A percentile compares a stretch with the other conserved stretches of the same genome.
Evolutionary conservation across 2,888 invertebrate species (phyloP).

Genomic region (Syritta pipiens): DNA sequence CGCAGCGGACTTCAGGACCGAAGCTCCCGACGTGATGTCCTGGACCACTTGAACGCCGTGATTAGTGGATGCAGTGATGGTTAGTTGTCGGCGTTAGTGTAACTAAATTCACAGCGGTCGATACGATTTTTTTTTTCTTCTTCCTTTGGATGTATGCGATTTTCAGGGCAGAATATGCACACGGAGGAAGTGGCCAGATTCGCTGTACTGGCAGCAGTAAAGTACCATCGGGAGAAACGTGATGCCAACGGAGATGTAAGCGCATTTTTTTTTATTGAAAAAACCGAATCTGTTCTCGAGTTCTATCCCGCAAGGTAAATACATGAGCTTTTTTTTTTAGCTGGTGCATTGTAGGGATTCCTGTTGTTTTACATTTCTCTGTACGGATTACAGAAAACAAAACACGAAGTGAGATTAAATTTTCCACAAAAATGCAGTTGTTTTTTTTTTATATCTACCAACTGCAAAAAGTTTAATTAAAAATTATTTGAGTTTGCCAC

Average conservation of each 20-base stretch:
- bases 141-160: no score
- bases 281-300: no score
- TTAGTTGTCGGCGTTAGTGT: constrained; percentile 56
- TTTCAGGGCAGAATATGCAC: constrained; percentile 76
- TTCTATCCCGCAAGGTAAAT: no score
- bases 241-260: constrained; percentile 75
- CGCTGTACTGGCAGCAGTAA: constrained; percentile 77
- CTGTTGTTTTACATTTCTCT: no score
- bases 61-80: constrained; percentile 85
- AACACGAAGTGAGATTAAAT: no score
- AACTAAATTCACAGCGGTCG: neutral
- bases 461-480: no score
- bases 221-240: constrained; percentile 77
- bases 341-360: neutral
- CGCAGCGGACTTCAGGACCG: constrained; percentile 87
- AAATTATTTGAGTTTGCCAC: no score
- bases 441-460: no score
- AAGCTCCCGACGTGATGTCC: constrained; percentile 85
- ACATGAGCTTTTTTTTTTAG: neutral
- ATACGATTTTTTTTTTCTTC: neutral
- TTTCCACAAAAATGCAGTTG: no score
- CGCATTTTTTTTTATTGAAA: constrained; percentile 2
- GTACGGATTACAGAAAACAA: no score
- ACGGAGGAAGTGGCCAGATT: constrained; percentile 77
- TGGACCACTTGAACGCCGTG: constrained; percentile 88